Base-by-base conservation (phyloP, 2,888 invertebrate species). In the Acrobasis consociella region DNA sequence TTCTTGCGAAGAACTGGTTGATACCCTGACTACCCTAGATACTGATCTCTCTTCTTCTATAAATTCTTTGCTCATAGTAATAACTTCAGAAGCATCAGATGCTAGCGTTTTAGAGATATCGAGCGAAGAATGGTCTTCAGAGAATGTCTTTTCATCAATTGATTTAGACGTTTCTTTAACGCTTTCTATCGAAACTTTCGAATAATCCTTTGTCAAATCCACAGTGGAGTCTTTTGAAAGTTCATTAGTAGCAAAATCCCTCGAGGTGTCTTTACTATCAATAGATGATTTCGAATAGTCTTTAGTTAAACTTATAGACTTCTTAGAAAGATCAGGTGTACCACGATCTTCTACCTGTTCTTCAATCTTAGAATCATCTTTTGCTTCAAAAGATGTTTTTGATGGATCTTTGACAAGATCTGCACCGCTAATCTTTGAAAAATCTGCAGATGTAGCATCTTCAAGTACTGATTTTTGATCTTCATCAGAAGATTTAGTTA, bases 281-380 rank as follows among this genome's bases (percentile, higher is more conserved):
- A 92, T 91, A 38, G 92, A 92, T 16, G 92, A 92, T 71, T 92
- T 92, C 1, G 92, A 92, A 67, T 91, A 92, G 71, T 92, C 92
- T 74, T 92, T 92, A 9, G 91, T 91, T 64, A 92, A 72, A 66
- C 91, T 92, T 39, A 91, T 75, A 0, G 92, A 92, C 70, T 91
- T 92, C 65, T 92, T 92, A 0, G 92, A 92, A n/a, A 91, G 73
- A 67, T 92, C 92, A 49, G 91, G 91, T 9, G 91, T 91, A 1
- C 79, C 89, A 49, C 87, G 75, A 52, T 91, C 91, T 75, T 91
- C 91, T 9, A 73, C 66, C 62, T 80, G 84, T 49, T 91, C 89
- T 50, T 91, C 91, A 15, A 81, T 70, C 70, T 78, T 83, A 11
- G 74, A 86, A 72, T 90, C 90, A 64, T 91, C 91, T 76, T 89